Conservation (phyloP, 1,140 invertebrate genomes). For the Atopsyche davidsoni region DNA sequence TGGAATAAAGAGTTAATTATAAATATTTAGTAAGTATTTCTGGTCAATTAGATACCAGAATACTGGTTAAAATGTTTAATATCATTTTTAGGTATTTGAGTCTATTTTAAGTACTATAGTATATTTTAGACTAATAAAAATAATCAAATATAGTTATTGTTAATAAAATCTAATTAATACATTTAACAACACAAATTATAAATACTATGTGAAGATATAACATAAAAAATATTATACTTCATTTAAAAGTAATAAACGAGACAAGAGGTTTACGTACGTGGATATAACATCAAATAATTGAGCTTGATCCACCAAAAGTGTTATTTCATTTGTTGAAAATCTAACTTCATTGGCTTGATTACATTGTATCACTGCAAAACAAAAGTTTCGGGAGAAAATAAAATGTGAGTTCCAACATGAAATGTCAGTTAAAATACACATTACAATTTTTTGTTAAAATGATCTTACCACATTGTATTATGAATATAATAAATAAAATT, state of each 20-base stretch:
- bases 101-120: not conserved
- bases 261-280: conserved; percentile 35
- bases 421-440: too few relatives aligned
- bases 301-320: conserved; percentile 34
- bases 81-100: not conserved
- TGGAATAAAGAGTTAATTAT: too few relatives aligned
- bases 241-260: not conserved
- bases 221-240: not conserved
- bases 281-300: conserved; percentile 35
- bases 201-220: conserved; percentile 26
- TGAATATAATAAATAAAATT: conserved; percentile 5
- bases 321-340: conserved; percentile 41
- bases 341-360: not conserved
- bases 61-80: not conserved
- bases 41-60: too few relatives aligned
- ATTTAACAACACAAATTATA: too few relatives aligned
- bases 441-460: too few relatives aligned
- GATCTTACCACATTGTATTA: conserved; percentile 9
- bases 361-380: conserved; percentile 11
- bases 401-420: too few relatives aligned
- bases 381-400: too few relatives aligned
- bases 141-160: not conserved
- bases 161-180: too few relatives aligned
- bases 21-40: too few relatives aligned
- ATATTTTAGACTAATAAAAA: conserved; percentile 2